Evolutionary conservation across 2,888 invertebrate genomes (phyloP), one percentile per base, ranked within the genome.

Genomic region (Nebria salina): DNA sequence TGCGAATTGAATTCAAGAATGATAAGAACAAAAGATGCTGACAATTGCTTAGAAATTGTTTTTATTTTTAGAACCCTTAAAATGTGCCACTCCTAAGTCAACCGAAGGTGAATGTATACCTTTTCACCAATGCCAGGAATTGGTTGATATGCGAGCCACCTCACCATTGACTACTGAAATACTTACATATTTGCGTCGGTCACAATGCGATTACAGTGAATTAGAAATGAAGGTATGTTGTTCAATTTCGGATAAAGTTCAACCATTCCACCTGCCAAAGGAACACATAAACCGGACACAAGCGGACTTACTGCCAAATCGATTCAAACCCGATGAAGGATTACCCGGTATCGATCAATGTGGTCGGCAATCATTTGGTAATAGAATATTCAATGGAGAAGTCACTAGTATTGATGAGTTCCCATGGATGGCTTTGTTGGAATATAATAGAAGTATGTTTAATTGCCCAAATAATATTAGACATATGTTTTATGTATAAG

Each of bases 401-500:
- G 64, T 75, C n/a, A 83, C 85, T 6, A 76, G 82, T 5, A 85
- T 93, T 4, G 92, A 92, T 80, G 93, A 93, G 85, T 93, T 91
- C 86, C 92, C 93, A 0, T 93, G 93, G 93, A 90, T 92, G 90
- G 91, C 91, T 0, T 84, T 92, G 26, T 83, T 93, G 76, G 91
- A 92, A 77, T 93, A 93, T 83, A 88, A 89, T 20, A 74, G 25
- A 41, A 72, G 81, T 80, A 75, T 72, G 80, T 20, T 34, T 34
- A 4, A 34, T 34, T 34, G 34, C 4, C 1, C 34, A 34, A 34
- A 34, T 34, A 5, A 4, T 34, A 5, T 34, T 5, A 34, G 34
- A 5, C 34, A 34, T 34, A 34, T 34, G 34, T 34, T 34, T 34
- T 34, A 34, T 34, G 34, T 34, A 34, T 4, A 5, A 34, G 34